Evolutionary conservation across 2,888 invertebrate genomes (phyloP).

Genomic region (Cecidostiba fungosa): DNA sequence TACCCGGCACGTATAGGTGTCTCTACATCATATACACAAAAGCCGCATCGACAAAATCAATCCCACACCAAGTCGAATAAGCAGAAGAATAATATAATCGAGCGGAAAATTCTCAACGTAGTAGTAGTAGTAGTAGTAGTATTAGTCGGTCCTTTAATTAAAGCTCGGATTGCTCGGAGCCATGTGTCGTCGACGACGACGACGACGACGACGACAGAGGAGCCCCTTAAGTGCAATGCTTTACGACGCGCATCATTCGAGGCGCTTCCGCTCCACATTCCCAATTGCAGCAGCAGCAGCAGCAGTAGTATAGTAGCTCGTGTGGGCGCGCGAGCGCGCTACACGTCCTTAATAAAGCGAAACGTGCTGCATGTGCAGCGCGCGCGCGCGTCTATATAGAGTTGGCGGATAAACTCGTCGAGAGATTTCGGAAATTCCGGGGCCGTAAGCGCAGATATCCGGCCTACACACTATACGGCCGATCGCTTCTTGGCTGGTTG

Average conservation of each 20-base stretch:
- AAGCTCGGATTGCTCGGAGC: slow-evolving; percentile 2
- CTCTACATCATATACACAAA: no score
- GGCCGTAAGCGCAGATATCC: slow-evolving; percentile 14
- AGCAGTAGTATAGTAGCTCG: no score
- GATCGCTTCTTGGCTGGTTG: background rate
- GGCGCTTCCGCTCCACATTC: slow-evolving; percentile 42
- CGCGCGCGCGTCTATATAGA: background rate
- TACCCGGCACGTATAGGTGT: background rate
- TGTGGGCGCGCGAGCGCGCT: background rate
- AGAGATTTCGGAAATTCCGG: slow-evolving; percentile 54
- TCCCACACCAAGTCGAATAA: no score
- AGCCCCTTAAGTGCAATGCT: slow-evolving; percentile 13
- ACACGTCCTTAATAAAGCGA: slow-evolving; percentile 31
- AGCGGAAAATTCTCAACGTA: background rate
- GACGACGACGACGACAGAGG: background rate
- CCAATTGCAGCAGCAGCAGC: slow-evolving; percentile 45
- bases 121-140: no score
- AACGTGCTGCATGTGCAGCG: background rate
- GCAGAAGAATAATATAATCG: background rate
- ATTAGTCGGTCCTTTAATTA: background rate
- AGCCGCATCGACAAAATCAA: background rate
- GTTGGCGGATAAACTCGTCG: slow-evolving; percentile 17
- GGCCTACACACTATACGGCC: background rate
- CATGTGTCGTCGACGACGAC: background rate
- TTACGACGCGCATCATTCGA: background rate